Base-by-base conservation (phyloP, 2,797 vertebrate genomes). In the Glossophaga mutica region DNA sequence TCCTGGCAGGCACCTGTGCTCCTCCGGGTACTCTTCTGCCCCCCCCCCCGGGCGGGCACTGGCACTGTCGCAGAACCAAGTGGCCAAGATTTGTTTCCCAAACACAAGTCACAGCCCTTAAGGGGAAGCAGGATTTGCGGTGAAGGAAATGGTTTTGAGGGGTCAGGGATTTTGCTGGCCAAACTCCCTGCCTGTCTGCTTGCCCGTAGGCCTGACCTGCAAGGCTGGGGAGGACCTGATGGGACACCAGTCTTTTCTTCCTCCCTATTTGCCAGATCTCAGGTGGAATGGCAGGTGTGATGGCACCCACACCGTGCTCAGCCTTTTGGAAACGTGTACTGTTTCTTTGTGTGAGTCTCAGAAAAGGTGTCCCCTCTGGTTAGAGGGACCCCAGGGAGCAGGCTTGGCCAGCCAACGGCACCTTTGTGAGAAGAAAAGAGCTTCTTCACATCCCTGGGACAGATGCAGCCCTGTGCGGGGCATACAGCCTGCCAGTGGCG, bases 401-500 rank as follows among this genome's bases (percentile, higher is more conserved):
- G 74, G 34, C 18, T 10, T 26, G 32, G 19, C 48, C 42, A 26
- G 29, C 55, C 2, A 16, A 21, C 29, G 46, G 22, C 24, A 6
- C n/a, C 57, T 70, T 12, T 32, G 3, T 29, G 52, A 32, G 62
- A 29, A 73, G 74, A 16, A 34, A 46, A 73, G 52, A 10, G 18
- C 19, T 4, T 22, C 77, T 42, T 55, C 0, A 0, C 16, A 0
- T 32, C 59, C 10, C 24, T 70, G 68, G 68, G 82, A 5, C 37
- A 42, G 7, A n/a, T 1, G 0, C 46, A 76, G 37, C 68, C 88
- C 57, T 12, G 22, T 0, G 0, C 29, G 39, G 1, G 59, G 26
- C 1, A 0, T 24, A 26, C 14, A 16, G 83, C 46, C 52, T 34
- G 8, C 62, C 21, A 0, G 55, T 0, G 1, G 21, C 5, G 2